Evolutionary conservation across 2,888 invertebrate species (phyloP), one percentile per base, ranked within the genome.

Genomic region (Clusia tigrina): DNA sequence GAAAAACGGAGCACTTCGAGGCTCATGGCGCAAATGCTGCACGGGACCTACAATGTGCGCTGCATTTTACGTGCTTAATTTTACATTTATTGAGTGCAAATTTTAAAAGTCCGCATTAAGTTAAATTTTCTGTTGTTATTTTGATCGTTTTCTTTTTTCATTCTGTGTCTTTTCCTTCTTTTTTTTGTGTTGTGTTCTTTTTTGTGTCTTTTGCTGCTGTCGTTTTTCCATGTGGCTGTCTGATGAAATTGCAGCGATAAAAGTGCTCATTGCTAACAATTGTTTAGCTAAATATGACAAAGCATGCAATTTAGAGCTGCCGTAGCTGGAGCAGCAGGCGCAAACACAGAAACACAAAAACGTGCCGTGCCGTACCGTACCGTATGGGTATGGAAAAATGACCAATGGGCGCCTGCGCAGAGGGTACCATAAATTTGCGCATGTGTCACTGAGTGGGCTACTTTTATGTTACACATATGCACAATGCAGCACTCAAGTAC

Each of bases 201-300:
- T 6, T 32, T 42, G n/a, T 42, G n/a, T 3, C 42, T 42, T 10
- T 42, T 42, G n/a, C 42, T 3, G n/a, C n/a, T 15, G 42, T 42
- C 6, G 53, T 54, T 54, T 58, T 58, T 55, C n/a, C n/a, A n/a
- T n/a, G n/a, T 42, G 38, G 58, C 51, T 37, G 58, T 46, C 54
- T 25, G 65, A 63, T 63, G 63, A 55, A 63, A 58, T 61, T 60
- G 52, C 46, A 38, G 53, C 62, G 65, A 66, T 63, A 66, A 63
- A 63, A 66, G 52, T 32, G 55, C 46, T 60, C 60, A 55, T 54
- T 60, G 65, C 63, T 62, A 65, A 62, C 65, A 60, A 65, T 65
- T 61, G 65, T 65, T 65, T 59, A 48, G 23, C 60, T 62, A 60
- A 62, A 56, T 58, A 65, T 62, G 65, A 62, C 60, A 60, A 65